A percentile compares a stretch with the other conserved stretches of the same genome.
Evolutionary conservation across 1,140 invertebrate species (phyloP).

Genomic region (Habropoda laboriosa): DNA sequence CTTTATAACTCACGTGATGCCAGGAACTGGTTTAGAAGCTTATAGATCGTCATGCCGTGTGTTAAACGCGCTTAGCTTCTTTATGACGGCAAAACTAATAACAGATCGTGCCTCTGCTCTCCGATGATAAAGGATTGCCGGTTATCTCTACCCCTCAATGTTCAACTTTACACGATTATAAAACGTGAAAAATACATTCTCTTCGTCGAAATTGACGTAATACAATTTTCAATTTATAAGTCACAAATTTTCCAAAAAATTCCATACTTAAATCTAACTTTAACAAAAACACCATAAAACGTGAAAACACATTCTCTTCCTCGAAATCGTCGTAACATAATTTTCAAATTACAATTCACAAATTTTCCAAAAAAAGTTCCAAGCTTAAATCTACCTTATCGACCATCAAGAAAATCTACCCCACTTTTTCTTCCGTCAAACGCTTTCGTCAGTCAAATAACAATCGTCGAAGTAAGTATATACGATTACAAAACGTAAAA

Average conservation of each 20-base stretch:
- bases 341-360: too few relatives aligned
- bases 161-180: neutral
- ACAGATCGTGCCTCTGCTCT: neutral
- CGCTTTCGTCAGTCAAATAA: neutral
- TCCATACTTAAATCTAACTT: too few relatives aligned
- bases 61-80: constrained; percentile 26
- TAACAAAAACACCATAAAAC: too few relatives aligned
- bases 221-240: too few relatives aligned
- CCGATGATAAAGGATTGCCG: constrained; percentile 5
- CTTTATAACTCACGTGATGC: constrained; percentile 45
- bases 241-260: neutral
- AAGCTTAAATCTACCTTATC: too few relatives aligned
- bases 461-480: neutral
- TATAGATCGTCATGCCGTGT: constrained; percentile 12
- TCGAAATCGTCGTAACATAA: too few relatives aligned
- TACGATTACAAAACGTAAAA: too few relatives aligned
- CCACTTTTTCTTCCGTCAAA: neutral
- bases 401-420: neutral
- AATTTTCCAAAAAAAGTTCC: too few relatives aligned
- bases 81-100: constrained; percentile 10
- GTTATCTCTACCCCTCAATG: neutral
- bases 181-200: neutral
- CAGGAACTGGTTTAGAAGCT: constrained; percentile 56
- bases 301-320: too few relatives aligned
- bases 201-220: neutral